These are phyloP conservation scores for Leptinotarsa tumamoca DNA, from an alignment of 2,888 invertebrate genomes.

Conservation along the genomic window DNA sequence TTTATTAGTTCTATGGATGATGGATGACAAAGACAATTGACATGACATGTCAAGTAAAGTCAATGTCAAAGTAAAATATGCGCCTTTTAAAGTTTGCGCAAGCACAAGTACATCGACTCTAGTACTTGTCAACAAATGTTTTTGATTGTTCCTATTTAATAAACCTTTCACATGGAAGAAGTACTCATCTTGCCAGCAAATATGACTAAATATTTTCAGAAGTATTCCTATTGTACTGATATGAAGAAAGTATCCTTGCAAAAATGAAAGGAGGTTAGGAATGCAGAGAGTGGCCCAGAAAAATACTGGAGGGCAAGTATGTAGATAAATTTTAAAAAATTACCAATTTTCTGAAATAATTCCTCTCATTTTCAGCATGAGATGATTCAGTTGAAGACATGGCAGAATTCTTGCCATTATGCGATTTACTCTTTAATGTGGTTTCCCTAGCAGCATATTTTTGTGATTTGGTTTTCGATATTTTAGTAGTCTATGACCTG, in stretches of 20 bases:
- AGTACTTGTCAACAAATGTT: slow-evolving; percentile 30
- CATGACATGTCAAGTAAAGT: not conserved
- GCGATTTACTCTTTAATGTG: slow-evolving; percentile 92
- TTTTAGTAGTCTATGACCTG: slow-evolving; percentile 86
- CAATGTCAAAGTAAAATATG: not conserved
- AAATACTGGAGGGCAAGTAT: slow-evolving; percentile 61
- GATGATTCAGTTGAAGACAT: slow-evolving; percentile 64
- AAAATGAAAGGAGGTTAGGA: slow-evolving; percentile 66
- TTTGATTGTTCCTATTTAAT: slow-evolving; percentile 9
- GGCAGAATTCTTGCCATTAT: slow-evolving; percentile 90
- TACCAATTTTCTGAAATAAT: slow-evolving; percentile 29
- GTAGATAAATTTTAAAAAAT: slow-evolving; percentile 48
- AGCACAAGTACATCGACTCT: not conserved
- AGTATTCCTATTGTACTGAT: slow-evolving; percentile 2
- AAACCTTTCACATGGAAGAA: slow-evolving; percentile 19
- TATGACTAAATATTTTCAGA: slow-evolving; percentile 20
- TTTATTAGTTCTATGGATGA: not conserved
- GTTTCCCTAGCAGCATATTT: slow-evolving; percentile 91
- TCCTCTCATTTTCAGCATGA: slow-evolving; percentile 58
- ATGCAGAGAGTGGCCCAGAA: slow-evolving; percentile 64
- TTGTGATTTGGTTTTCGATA: slow-evolving; percentile 90
- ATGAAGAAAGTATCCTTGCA: slow-evolving; percentile 37
- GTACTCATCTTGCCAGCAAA: not conserved
- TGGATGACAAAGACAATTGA: not conserved
- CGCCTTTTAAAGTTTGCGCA: not conserved